Evolutionary conservation across 2,888 invertebrate genomes (phyloP), one percentile per base, ranked within the genome.

Genomic region (Mayetiola destructor): DNA sequence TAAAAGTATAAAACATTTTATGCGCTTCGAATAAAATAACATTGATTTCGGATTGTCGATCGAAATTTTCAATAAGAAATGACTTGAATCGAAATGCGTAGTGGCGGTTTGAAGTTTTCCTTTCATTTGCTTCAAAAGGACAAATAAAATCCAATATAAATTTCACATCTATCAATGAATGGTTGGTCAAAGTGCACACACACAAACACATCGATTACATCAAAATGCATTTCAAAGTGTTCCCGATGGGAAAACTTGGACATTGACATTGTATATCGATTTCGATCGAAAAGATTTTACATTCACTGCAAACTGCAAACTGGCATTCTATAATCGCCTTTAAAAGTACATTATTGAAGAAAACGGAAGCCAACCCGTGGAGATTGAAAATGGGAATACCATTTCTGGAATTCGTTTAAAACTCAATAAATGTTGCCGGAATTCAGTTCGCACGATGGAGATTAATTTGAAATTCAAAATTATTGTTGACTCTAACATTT

Each of bases 401-500:
- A 20, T 6, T 39, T 39, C 10, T 18, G 3, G 39, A 18, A 36
- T 36, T 12, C 39, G 39, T n/a, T 18, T 18, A 6, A 10, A 40
- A 40, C 3, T n/a, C 6, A n/a, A 42, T 23, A 42, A 40, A 40
- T 14, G 12, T 18, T 12, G 23, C 42, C 14, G 48, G 48, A 48
- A 27, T 27, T 48, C 48, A 48, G 23, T 48, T 48, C n/a, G n/a
- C n/a, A n/a, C n/a, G n/a, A n/a, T n/a, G n/a, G 27, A 48, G 48
- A 27, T 27, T 16, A 16, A 48, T 27, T 48, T 27, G 48, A 48
- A 48, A 48, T 48, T 48, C 27, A 27, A 27, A 48, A 48, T n/a
- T 48, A n/a, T 8, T 27, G 27, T 48, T 48, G 48, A 48, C 48
- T 27, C n/a, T n/a, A 27, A 48, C 48, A 48, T 48, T 48, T 27